phyloP scores from a whole-genome alignment of 2,888 invertebrate species.

The Metalampra italica region DNA sequence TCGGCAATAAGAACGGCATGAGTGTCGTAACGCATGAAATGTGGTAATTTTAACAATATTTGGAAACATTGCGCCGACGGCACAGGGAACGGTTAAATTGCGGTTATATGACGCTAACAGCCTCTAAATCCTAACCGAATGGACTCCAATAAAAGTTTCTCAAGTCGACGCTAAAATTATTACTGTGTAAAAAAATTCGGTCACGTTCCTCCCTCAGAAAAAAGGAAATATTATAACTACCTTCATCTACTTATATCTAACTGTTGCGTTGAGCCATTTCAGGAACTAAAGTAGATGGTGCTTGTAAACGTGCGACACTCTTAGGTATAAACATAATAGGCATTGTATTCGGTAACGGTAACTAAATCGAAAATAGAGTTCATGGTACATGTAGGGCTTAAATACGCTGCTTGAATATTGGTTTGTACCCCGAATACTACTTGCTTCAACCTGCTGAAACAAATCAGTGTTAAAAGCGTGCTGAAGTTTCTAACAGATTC shows the following conservation, averaged over 20 bases:
- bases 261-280: not conserved
- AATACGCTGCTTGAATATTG: no score
- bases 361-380: no score
- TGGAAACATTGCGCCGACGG: slow-evolving; percentile 40
- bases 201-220: slow-evolving; percentile 4
- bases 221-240: not conserved
- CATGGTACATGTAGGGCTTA: no score
- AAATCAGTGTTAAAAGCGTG: no score
- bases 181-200: slow-evolving; percentile 3
- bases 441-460: no score
- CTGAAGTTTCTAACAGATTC: no score
- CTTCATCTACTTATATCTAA: not conserved
- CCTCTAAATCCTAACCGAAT: slow-evolving; percentile 48
- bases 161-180: slow-evolving; percentile 27
- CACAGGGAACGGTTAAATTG: slow-evolving; percentile 36
- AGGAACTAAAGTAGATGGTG: not conserved
- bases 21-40: slow-evolving; percentile 36
- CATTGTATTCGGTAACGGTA: no score
- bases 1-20: slow-evolving; percentile 19
- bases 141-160: slow-evolving; percentile 50
- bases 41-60: slow-evolving; percentile 45
- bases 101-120: slow-evolving; percentile 48
- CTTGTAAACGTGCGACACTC: not conserved
- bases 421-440: no score
- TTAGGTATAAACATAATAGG: no score